Evolutionary conservation across 1,140 invertebrate genomes (phyloP).

Genomic region (Lepidurus packardi): DNA sequence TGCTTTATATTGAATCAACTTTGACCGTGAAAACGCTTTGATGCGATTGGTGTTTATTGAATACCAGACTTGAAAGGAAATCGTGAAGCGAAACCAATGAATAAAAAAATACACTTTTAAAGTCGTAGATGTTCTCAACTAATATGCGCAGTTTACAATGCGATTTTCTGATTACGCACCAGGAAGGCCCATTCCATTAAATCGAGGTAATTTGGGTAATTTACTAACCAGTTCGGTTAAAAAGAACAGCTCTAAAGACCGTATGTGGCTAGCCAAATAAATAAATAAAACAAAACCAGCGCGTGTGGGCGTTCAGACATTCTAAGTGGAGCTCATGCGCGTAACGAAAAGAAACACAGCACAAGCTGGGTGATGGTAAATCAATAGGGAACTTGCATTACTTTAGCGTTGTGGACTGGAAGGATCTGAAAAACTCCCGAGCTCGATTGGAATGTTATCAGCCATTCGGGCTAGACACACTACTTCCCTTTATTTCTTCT

Average conservation of each 20-base stretch:
- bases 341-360: background rate
- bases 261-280: background rate
- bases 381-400: constrained; percentile 1
- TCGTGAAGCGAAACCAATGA: background rate
- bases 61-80: background rate
- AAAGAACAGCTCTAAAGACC: background rate
- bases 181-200: background rate
- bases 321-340: background rate
- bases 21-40: too few species aligned
- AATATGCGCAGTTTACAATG: constrained; percentile 11
- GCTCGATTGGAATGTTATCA: too few species aligned
- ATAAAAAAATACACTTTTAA: background rate
- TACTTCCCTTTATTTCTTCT: too few species aligned
- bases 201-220: background rate
- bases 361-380: background rate
- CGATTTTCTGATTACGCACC: background rate
- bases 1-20: too few species aligned
- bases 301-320: background rate
- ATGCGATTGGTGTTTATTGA: too few species aligned
- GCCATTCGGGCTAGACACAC: too few species aligned
- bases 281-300: background rate
- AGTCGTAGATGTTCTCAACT: background rate
- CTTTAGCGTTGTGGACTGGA: too few species aligned
- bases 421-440: too few species aligned
- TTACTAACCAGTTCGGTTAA: background rate